phyloP scores from a whole-genome alignment of 2,113 vertebrate species.

The Carollia perspicillata region DNA sequence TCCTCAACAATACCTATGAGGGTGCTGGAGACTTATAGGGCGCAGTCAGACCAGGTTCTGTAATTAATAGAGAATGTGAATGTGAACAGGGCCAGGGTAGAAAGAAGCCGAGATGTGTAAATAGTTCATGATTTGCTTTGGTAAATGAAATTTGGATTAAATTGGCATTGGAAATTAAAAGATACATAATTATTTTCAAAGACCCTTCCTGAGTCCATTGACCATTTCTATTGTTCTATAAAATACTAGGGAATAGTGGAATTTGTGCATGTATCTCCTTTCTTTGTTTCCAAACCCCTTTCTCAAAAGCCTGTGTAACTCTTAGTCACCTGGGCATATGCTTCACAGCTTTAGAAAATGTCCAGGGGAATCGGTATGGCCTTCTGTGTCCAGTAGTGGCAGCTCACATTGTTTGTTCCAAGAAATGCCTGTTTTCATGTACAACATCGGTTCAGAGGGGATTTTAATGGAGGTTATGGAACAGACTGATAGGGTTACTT shows the following conservation, averaged over 20 bases:
- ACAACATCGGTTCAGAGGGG: neutral
- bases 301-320: neutral
- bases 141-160: neutral
- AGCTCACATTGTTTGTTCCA: slow-evolving; percentile 40
- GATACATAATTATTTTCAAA: neutral
- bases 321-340: neutral
- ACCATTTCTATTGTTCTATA: slow-evolving; percentile 10
- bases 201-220: neutral
- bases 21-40: neutral
- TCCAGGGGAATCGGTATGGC: neutral
- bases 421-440: slow-evolving; percentile 36
- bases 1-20: neutral
- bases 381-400: neutral
- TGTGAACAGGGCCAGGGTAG: neutral
- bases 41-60: slow-evolving; percentile 1
- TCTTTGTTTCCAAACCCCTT: slow-evolving; percentile 16
- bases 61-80: neutral
- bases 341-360: slow-evolving; percentile 29
- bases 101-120: neutral
- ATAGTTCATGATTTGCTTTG: slow-evolving; percentile 15
- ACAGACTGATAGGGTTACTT: slow-evolving; percentile 24
- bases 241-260: neutral
- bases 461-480: slow-evolving; percentile 45
- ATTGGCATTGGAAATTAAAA: neutral
- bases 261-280: neutral